Percentiles rank a stretch among this genome's conserved stretches.
Conservation (phyloP, 2,888 invertebrate species). For the Oscheius sp. region DNA sequence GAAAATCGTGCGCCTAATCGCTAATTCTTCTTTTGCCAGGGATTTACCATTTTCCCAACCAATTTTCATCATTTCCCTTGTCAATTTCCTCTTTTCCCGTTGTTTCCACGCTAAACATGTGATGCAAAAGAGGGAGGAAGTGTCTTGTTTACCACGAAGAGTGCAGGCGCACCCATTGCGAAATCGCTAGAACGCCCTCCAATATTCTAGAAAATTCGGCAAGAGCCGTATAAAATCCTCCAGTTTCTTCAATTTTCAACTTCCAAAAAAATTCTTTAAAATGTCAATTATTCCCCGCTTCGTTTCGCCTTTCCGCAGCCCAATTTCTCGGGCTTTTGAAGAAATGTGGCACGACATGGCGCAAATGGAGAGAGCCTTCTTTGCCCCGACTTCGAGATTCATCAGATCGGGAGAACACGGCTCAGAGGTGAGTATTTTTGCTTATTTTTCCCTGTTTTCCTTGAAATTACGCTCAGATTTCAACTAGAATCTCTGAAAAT, state of each 20-base stretch:
- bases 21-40: no score
- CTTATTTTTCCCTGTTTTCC: not conserved
- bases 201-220: constrained; percentile 2
- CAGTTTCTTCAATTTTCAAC: not conserved
- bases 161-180: constrained; percentile 14
- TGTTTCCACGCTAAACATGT: not conserved
- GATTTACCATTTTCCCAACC: no score
- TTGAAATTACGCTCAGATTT: no score
- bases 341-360: constrained; percentile 30
- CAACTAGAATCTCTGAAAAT: no score
- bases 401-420: not conserved
- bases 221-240: no score
- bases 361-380: constrained; percentile 21
- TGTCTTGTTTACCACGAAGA: not conserved
- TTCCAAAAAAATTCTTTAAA: not conserved
- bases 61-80: no score
- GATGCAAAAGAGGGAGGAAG: not conserved
- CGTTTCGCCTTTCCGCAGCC: constrained; percentile 8
- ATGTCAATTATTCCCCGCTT: constrained; percentile 25
- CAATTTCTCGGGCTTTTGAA: constrained; percentile 10
- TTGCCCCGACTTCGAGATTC: not conserved
- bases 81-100: no score
- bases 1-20: no score
- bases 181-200: constrained; percentile 8
- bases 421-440: not conserved